Conservation (phyloP, 2,113 vertebrate species). For the Aphelocoma coerulescens region DNA sequence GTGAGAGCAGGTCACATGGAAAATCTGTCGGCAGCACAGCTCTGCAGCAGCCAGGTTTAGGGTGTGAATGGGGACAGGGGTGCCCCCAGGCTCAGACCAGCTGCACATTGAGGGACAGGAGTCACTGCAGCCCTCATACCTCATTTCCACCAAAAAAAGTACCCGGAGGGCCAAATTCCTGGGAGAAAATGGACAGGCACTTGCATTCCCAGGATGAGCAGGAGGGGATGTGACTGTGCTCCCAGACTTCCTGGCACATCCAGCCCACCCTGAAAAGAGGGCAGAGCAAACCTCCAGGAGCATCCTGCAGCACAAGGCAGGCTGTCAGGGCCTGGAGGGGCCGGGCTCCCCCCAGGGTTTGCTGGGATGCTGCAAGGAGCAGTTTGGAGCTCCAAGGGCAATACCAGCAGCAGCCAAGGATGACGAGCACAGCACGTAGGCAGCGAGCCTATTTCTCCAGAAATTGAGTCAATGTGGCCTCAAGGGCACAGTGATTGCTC, state of each 20-base stretch:
- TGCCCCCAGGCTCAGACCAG: neutral
- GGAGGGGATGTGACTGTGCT: rapidly evolving
- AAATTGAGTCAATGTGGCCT: neutral
- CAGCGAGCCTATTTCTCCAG: neutral
- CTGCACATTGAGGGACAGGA: neutral
- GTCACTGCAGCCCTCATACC: neutral
- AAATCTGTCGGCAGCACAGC: neutral
- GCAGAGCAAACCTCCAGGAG: neutral
- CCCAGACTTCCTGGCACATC: neutral
- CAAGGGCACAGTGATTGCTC: rapidly evolving
- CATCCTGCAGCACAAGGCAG: neutral
- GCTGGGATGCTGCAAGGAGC: neutral
- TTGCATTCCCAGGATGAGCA: neutral
- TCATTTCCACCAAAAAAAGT: neutral
- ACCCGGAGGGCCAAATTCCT: neutral
- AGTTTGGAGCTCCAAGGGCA: neutral
- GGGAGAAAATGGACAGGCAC: neutral
- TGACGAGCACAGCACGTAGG: neutral
- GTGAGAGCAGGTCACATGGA: neutral
- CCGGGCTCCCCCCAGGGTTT: rapidly evolving
- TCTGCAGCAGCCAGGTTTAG: neutral
- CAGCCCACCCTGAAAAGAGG: neutral
- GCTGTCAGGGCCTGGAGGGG: neutral
- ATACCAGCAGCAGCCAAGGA: neutral
- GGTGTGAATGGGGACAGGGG: neutral